These are phyloP conservation scores for Drosophila lowei DNA, from an alignment of 1,140 invertebrate species.

Conservation along the genomic window DNA sequence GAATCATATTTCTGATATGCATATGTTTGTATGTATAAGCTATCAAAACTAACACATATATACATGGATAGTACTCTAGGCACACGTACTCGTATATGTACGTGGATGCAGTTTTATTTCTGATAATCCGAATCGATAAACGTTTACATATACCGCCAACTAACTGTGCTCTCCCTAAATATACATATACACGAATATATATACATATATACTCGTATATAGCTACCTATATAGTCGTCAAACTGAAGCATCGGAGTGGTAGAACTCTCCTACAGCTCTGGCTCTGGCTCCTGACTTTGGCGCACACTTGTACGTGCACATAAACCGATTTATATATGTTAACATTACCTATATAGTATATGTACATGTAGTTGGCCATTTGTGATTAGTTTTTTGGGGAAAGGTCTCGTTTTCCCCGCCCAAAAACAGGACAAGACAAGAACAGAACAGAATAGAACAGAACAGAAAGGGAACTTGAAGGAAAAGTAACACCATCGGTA, in stretches of 20 bases:
- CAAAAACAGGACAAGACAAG: conserved; percentile 32
- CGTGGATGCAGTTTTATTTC: conserved; percentile 53
- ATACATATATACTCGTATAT: too few relatives aligned
- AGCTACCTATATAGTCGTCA: not conserved
- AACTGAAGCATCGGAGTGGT: conserved; percentile 17
- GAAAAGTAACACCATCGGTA: conserved; percentile 32
- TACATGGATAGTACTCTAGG: conserved; percentile 14
- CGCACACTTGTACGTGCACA: conserved; percentile 39
- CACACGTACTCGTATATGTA: conserved; percentile 8
- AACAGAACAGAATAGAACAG: conserved; percentile 16
- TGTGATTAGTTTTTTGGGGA: conserved; percentile 71
- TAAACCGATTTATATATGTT: conserved; percentile 56
- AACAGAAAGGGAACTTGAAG: conserved; percentile 30
- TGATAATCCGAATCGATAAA: conserved; percentile 59
- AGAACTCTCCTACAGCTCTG: not conserved
- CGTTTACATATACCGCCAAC: conserved; percentile 73
- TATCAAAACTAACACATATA: conserved; percentile 37
- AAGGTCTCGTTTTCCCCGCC: conserved; percentile 42
- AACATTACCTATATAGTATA: conserved; percentile 51
- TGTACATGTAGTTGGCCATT: conserved; percentile 57
- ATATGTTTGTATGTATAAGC: conserved; percentile 45
- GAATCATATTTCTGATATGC: conserved; percentile 14
- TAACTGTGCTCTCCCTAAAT: conserved; percentile 72
- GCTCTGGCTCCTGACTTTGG: conserved; percentile 25
- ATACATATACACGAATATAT: conserved; percentile 23